Evolutionary conservation across 64 coral and sea anemone genomes (phyloP).

Genomic region (Porites australiensis): DNA sequence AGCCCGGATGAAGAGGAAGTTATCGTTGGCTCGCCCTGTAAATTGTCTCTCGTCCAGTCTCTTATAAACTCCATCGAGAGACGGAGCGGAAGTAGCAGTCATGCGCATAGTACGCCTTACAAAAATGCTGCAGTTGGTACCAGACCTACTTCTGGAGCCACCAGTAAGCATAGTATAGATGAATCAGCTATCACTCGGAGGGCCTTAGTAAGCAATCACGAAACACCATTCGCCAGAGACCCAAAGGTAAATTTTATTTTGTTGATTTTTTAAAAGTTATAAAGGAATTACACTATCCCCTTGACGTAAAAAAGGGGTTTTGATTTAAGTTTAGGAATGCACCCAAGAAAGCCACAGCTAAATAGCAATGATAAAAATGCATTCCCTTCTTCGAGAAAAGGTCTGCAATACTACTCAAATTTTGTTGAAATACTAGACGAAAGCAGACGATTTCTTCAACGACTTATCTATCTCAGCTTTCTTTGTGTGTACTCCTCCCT

Average conservation of each 20-base stretch:
- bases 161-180: not conserved
- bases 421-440: no score
- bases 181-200: not conserved
- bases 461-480: no score
- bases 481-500: no score
- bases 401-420: no score
- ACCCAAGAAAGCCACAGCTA: no score
- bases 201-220: not conserved
- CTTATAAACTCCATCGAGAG: constrained; percentile 74
- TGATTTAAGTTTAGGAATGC: no score
- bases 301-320: not conserved
- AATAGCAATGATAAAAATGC: no score
- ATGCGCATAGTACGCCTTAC: not conserved
- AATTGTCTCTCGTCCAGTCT: constrained; percentile 60
- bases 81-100: constrained; percentile 17
- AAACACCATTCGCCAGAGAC: not conserved
- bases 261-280: no score
- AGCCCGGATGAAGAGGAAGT: constrained; percentile 8
- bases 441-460: no score
- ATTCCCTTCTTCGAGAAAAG: no score
- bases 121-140: not conserved
- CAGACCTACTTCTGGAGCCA: not conserved
- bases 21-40: constrained; percentile 3
- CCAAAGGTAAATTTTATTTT: not conserved
- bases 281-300: no score